A percentile compares a stretch with the other conserved stretches of the same genome.
phyloP scores from a whole-genome alignment of 2,797 vertebrate genomes.

The Borostomias antarcticus region DNA sequence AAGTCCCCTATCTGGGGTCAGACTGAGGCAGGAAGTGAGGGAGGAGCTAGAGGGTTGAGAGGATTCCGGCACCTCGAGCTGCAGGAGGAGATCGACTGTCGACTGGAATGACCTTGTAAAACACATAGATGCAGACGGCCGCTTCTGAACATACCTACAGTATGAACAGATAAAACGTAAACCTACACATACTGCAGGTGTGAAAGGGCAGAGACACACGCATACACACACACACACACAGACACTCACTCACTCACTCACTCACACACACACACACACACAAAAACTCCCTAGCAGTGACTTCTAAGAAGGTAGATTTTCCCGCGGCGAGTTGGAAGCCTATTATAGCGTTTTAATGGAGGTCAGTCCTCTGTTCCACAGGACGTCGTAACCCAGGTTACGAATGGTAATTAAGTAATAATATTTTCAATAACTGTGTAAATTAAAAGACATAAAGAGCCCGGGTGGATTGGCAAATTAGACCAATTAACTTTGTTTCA shows the following conservation, averaged over 20 bases:
- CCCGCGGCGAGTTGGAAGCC: conserved; percentile 31
- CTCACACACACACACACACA: not conserved
- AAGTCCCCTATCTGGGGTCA: too few species aligned
- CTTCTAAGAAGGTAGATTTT: conserved; percentile 17
- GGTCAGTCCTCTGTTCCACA: conserved; percentile 45
- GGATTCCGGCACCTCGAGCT: too few species aligned
- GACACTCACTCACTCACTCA: conserved; percentile 6
- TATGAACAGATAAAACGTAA: too few species aligned
- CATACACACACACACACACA: not conserved
- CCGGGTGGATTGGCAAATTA: conserved; percentile 17
- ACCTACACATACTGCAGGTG: too few species aligned
- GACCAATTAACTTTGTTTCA: conserved; percentile 15
- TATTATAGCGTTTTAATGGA: conserved; percentile 51
- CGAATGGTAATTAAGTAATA: conserved; percentile 45
- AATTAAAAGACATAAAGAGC: conserved; percentile 30
- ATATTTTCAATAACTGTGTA: conserved; percentile 42
- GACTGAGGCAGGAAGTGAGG: too few species aligned
- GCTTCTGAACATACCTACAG: too few species aligned
- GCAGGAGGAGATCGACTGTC: too few species aligned
- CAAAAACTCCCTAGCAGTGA: not conserved
- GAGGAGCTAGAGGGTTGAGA: too few species aligned
- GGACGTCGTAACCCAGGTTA: conserved; percentile 38
- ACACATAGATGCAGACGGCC: too few species aligned
- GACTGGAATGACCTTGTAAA: too few species aligned
- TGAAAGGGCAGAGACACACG: too few species aligned